Base-by-base conservation (phyloP, 92 coral and sea anemone species). In the Nematostella vectensis region DNA sequence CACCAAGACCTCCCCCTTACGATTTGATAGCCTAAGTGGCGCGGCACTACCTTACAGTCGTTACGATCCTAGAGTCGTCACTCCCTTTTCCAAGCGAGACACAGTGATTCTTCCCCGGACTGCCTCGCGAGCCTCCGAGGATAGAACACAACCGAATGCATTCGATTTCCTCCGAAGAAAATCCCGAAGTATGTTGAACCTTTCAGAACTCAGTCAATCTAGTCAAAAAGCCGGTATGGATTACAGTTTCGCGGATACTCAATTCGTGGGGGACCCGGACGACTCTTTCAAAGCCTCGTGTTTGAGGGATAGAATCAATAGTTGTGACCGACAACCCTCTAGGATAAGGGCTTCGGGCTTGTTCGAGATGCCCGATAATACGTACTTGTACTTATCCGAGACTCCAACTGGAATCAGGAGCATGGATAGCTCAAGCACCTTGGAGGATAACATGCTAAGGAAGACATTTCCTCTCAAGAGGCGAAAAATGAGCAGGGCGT, bases 41-140 rank as follows among this genome's bases (percentile, higher is more conserved):
- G 88, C 95, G 2, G 66, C 96, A 18, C 50, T 78, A 20, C 89
- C 96, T 11, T 87, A 67, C 85, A 85, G 95, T 50, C 71, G 84
- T 2, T 78, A 68, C 42, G 99, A 93, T 31, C 91, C 96, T 1
- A 83, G 93, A 15, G 66, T 93, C 13, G 87, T 86, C 15, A 63
- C 83, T 25, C 88, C 84, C 20, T 59, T 48, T 65, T 47, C 50
- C 54, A 76, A 70, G 10, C 67, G 65, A 15, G 70, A 58, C 38
- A 61, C 56, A 26, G 78, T 77, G 31, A 63, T 80, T 19, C 68
- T 76, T 27, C 95, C 95, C 17, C 36, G 51, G 28, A 82, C 74
- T 16, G 51, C 68, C 20, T 29, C 22, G 12, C 31, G 39, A 2
- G 10, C 51, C 13, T 12, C 48, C 27, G 25, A 27, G 48, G 71